phyloP scores from a whole-genome alignment of 2,113 vertebrate genomes.

The Ptychochromis oligacanthus region DNA sequence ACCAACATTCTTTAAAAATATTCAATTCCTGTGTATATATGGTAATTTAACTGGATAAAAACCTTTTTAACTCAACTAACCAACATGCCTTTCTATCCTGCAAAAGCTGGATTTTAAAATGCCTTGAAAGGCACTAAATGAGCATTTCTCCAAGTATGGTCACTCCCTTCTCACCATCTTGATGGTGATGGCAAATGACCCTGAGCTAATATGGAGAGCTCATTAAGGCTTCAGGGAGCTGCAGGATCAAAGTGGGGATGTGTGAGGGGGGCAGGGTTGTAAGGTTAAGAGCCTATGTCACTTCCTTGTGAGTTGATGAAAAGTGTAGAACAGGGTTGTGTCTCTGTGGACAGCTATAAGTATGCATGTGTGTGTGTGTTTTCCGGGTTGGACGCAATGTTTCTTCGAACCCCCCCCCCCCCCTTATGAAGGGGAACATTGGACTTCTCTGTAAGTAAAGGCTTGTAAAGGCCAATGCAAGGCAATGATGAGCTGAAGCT shows the following conservation, averaged over 20 bases:
- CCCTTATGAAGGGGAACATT: slow-evolving; percentile 8
- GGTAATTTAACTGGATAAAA: neutral
- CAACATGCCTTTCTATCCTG: neutral
- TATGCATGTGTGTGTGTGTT: neutral
- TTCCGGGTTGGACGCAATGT: neutral
- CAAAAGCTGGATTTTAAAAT: neutral
- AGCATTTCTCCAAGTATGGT: neutral
- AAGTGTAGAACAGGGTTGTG: slow-evolving; percentile 13
- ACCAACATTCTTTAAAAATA: neutral
- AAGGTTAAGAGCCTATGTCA: slow-evolving; percentile 31
- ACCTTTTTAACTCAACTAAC: no score
- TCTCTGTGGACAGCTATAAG: slow-evolving; percentile 3
- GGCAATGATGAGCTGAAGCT: neutral
- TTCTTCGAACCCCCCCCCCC: neutral
- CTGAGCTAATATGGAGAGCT: slow-evolving; percentile 45
- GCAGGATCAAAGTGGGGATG: slow-evolving; percentile 51
- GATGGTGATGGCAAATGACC: slow-evolving; percentile 35
- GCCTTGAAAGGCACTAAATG: neutral
- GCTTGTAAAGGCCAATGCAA: neutral
- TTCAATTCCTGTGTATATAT: neutral
- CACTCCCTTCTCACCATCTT: slow-evolving; percentile 4
- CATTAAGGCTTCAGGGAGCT: slow-evolving; percentile 37
- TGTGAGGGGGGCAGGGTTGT: slow-evolving; percentile 33
- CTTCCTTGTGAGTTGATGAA: slow-evolving; percentile 47
- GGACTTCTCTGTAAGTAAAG: slow-evolving; percentile 1